Percentiles rank a stretch among this genome's conserved stretches.
These are phyloP conservation scores for Gavia stellata DNA, from an alignment of 2,113 vertebrate species.

Conservation along the genomic window DNA sequence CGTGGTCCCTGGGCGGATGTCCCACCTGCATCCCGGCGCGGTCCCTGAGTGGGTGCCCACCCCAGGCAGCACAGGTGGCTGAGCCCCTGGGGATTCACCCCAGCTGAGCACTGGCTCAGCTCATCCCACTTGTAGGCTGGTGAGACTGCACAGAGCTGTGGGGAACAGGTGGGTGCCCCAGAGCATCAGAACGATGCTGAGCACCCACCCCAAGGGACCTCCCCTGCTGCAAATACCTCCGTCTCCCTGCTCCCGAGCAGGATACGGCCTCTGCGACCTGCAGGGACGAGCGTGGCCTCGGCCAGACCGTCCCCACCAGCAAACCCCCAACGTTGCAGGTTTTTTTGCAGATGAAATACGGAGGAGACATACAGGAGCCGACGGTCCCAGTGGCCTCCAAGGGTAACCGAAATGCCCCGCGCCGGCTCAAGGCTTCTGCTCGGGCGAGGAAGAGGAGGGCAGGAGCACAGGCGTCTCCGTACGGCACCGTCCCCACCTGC, in stretches of 20 bases:
- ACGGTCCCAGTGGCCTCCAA: rapidly evolving
- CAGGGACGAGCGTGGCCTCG: rapidly evolving
- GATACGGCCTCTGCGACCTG: rapidly evolving
- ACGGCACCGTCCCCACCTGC: slow-evolving; percentile 19
- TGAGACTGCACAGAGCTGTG: not conserved
- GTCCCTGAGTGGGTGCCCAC: not conserved
- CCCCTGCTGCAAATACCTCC: not conserved
- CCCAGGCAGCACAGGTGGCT: rapidly evolving
- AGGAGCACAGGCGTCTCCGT: rapidly evolving
- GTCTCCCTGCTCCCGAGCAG: rapidly evolving
- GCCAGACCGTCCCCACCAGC: not conserved
- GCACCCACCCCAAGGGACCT: no score
- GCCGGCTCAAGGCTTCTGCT: not conserved
- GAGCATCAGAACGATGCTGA: rapidly evolving
- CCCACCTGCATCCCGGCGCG: rapidly evolving
- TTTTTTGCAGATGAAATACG: no score
- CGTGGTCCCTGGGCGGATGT: rapidly evolving
- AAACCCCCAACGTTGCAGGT: rapidly evolving
- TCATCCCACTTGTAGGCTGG: not conserved
- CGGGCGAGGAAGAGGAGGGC: rapidly evolving
- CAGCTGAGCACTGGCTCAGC: not conserved
- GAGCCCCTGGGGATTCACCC: not conserved
- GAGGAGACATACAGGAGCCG: rapidly evolving
- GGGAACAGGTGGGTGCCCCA: rapidly evolving
- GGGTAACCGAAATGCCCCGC: rapidly evolving